These are phyloP conservation scores for Hymenopus coronatus DNA, from an alignment of 2,888 invertebrate species.

Conservation along the genomic window DNA sequence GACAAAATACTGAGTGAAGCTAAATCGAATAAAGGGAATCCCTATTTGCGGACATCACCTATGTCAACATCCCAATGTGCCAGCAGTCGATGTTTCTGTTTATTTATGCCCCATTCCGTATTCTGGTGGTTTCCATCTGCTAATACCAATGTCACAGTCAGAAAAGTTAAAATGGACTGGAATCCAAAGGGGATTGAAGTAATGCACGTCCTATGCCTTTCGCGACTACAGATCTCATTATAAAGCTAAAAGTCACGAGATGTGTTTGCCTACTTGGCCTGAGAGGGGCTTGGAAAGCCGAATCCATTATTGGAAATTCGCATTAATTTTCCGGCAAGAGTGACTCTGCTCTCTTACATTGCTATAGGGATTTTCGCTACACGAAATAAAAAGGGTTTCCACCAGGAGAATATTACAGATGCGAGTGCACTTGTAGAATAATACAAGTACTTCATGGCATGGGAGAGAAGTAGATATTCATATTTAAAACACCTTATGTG, in stretches of 20 bases:
- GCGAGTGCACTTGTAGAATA: no score
- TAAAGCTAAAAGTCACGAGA: neutral
- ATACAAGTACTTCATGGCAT: no score
- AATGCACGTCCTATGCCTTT: neutral
- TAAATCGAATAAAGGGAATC: neutral
- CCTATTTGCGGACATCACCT: neutral
- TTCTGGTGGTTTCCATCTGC: neutral
- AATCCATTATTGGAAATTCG: no score
- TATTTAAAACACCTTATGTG: no score
- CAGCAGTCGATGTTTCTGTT: neutral
- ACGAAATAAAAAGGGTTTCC: no score
- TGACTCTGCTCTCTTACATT: no score
- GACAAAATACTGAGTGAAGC: neutral
- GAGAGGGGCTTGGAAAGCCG: no score
- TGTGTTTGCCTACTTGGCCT: neutral
- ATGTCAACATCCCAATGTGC: neutral
- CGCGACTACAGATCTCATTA: neutral
- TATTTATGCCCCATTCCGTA: neutral
- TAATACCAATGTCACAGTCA: neutral
- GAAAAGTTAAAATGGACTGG: neutral
- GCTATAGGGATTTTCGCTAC: no score
- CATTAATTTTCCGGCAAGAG: no score
- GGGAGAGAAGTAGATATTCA: no score
- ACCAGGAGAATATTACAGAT: no score
- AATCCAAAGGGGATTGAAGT: neutral